A percentile compares a stretch with the other conserved stretches of the same genome.
Evolutionary conservation across 2,113 vertebrate genomes (phyloP).

Genomic region (Rousettus leschenaultii): DNA sequence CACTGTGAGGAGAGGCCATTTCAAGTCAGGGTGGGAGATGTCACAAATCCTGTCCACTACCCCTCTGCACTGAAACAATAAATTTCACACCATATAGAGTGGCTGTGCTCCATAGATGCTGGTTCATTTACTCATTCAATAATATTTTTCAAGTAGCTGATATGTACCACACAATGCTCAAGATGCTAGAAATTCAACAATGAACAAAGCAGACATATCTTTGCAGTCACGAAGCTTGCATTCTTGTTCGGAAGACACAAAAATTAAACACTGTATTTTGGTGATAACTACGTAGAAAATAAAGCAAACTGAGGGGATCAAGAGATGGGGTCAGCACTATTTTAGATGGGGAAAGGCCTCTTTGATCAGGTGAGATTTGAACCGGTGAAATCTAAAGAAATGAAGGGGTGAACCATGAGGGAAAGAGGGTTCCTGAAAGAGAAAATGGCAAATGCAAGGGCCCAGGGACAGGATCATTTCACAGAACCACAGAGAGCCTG

Average conservation of each 20-base stretch:
- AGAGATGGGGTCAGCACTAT: not conserved
- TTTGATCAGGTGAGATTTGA: not conserved
- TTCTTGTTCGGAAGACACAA: not conserved
- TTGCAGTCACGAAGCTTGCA: not conserved
- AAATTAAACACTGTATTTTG: not conserved
- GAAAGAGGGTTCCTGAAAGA: not conserved
- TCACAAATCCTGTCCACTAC: not conserved
- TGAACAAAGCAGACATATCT: not conserved
- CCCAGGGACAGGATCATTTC: not conserved
- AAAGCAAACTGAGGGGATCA: not conserved
- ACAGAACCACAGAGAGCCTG: not conserved
- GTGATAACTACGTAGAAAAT: not conserved
- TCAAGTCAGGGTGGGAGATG: not conserved
- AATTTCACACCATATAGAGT: not conserved
- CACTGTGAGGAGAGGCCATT: not conserved
- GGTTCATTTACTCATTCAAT: not conserved
- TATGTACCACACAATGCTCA: not conserved
- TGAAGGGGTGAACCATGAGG: not conserved
- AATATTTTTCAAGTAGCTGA: not conserved
- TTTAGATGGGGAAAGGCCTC: not conserved
- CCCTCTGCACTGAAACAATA: not conserved
- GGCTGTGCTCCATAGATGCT: not conserved
- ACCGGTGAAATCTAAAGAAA: not conserved
- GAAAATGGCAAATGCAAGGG: not conserved
- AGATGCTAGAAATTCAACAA: not conserved